A percentile compares a stretch with the other conserved stretches of the same genome.
phyloP scores from a whole-genome alignment of 2,113 vertebrate species.

The Lepus timidus region DNA sequence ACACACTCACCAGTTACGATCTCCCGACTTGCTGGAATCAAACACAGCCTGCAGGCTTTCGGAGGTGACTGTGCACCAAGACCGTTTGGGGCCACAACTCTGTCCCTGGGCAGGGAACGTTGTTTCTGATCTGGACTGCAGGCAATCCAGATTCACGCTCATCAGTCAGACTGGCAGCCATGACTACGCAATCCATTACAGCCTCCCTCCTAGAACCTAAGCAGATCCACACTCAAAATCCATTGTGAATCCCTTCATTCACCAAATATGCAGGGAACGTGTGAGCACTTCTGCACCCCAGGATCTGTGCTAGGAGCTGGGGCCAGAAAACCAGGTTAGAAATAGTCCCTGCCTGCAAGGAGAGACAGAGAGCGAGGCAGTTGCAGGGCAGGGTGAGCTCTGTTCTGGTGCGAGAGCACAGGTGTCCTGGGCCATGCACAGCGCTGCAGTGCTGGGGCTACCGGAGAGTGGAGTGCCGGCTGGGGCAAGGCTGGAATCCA shows the following conservation, averaged over 20 bases:
- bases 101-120: not conserved
- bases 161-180: not conserved
- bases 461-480: not conserved
- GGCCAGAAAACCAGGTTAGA: not conserved
- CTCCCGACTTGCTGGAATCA: conserved; percentile 2
- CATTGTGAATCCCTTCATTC: not conserved
- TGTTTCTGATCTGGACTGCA: not conserved
- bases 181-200: not conserved
- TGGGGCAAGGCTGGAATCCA: not conserved
- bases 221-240: not conserved
- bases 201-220: not conserved
- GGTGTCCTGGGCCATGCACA: not conserved
- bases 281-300: not conserved
- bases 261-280: not conserved
- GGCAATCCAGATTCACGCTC: not conserved
- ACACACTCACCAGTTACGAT: not conserved
- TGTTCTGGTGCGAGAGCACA: too few relatives aligned
- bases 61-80: not conserved
- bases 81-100: not conserved
- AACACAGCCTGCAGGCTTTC: not conserved
- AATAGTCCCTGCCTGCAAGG: not conserved
- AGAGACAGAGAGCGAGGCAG: not conserved
- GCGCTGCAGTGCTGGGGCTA: not conserved
- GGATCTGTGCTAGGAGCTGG: not conserved
- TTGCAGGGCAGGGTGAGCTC: not conserved